phyloP scores from a whole-genome alignment of 2,113 vertebrate species.

The Thunnus maccoyii region DNA sequence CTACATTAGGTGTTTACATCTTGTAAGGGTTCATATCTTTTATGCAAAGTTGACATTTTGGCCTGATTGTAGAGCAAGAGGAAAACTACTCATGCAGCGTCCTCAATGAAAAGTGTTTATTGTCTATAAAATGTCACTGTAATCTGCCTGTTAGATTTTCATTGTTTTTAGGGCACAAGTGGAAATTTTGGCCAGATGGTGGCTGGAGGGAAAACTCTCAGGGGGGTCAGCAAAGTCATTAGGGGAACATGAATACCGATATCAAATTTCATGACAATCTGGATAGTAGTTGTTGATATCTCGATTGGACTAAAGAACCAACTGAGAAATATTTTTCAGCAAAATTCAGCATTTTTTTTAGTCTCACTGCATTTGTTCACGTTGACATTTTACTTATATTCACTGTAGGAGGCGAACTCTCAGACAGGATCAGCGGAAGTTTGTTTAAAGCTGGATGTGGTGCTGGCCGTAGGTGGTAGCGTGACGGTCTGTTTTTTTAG shows the following conservation, averaged over 20 bases:
- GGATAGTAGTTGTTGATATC: neutral
- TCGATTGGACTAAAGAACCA: neutral
- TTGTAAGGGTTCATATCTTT: too few relatives aligned
- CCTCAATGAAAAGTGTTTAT: too few relatives aligned
- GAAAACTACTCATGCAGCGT: too few relatives aligned
- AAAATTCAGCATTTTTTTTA: neutral
- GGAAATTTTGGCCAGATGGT: conserved; percentile 15
- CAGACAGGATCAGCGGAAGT: conserved; percentile 47
- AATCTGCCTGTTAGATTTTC: neutral
- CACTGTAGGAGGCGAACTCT: conserved; percentile 18
- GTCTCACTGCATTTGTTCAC: neutral
- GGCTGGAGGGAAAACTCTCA: neutral
- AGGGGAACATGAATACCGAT: neutral
- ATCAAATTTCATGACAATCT: conserved; percentile 9
- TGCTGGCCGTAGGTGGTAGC: conserved; percentile 36
- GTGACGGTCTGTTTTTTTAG: conserved; percentile 70
- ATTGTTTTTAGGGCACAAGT: neutral
- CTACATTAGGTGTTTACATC: too few relatives aligned
- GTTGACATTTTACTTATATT: neutral
- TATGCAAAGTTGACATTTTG: too few relatives aligned
- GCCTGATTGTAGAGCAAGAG: too few relatives aligned
- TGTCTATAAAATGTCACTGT: neutral
- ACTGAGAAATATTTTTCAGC: neutral
- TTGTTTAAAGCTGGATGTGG: conserved; percentile 56
- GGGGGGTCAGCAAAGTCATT: neutral